These are phyloP conservation scores for Alethe castanea DNA, from an alignment of 2,113 vertebrate genomes.

Conservation along the genomic window DNA sequence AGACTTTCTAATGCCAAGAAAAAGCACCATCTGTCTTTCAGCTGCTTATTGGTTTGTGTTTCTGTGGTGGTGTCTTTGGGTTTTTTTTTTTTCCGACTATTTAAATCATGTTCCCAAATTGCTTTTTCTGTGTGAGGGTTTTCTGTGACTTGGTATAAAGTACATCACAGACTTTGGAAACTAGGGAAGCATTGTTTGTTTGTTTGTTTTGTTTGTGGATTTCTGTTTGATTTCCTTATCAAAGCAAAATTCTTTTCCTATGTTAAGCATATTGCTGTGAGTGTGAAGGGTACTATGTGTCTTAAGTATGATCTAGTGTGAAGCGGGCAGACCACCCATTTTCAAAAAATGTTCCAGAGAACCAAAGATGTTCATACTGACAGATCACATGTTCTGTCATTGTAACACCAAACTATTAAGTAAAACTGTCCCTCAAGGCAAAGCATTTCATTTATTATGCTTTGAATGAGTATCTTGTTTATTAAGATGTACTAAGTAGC, in stretches of 20 bases:
- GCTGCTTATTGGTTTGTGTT: neutral
- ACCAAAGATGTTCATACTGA: constrained; percentile 56
- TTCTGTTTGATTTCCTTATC: neutral
- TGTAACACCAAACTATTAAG: constrained; percentile 58
- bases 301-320: neutral
- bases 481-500: constrained; percentile 68
- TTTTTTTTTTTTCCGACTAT: neutral
- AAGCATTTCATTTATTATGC: constrained; percentile 74
- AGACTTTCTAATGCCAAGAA: neutral
- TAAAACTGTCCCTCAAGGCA: constrained; percentile 73
- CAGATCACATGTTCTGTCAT: constrained; percentile 52
- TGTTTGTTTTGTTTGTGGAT: neutral
- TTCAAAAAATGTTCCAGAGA: neutral
- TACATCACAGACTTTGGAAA: neutral
- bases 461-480: constrained; percentile 74
- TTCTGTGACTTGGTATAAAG: neutral
- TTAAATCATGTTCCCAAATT: neutral
- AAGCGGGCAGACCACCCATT: neutral
- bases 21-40: neutral
- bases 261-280: neutral
- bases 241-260: neutral
- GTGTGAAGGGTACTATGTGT: neutral
- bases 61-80: neutral
- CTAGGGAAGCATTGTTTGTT: neutral
- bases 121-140: neutral